Percentiles rank a stretch among this genome's conserved stretches.
These are phyloP conservation scores for Hylaea fasciaria DNA, from an alignment of 2,888 invertebrate genomes.

Conservation along the genomic window DNA sequence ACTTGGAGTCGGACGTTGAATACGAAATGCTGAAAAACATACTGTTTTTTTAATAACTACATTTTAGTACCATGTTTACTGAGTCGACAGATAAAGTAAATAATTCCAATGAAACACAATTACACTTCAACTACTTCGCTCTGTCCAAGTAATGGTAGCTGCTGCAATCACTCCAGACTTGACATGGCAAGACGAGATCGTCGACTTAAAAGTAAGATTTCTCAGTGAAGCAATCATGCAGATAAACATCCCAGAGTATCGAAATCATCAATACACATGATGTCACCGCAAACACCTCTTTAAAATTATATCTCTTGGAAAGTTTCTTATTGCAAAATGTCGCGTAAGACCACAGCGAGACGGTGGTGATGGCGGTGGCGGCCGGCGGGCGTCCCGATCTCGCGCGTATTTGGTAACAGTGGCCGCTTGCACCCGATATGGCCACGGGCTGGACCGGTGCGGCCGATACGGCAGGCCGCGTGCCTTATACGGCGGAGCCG, in stretches of 20 bases:
- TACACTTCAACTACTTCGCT: no score
- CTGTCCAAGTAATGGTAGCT: no score
- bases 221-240: not conserved
- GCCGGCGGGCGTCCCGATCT: constrained; percentile 56
- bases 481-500: constrained; percentile 42
- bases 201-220: not conserved
- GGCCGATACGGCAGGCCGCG: constrained; percentile 4
- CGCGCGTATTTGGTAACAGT: constrained; percentile 65
- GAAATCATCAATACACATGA: constrained; percentile 12
- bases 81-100: no score
- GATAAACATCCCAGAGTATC: constrained; percentile 9
- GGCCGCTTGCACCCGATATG: constrained; percentile 63
- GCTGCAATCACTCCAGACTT: no score
- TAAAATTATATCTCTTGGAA: constrained; percentile 4
- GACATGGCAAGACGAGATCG: not conserved
- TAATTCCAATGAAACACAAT: no score
- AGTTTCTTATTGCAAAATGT: constrained; percentile 51
- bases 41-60: not conserved
- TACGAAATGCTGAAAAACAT: constrained; percentile 20
- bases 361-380: constrained; percentile 32
- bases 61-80: not conserved
- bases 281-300: constrained; percentile 4
- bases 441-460: constrained; percentile 44
- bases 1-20: constrained; percentile 29
- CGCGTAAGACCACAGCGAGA: not conserved